Base-by-base conservation (phyloP, 1,140 invertebrate species). In the Drosophila funebris region DNA sequence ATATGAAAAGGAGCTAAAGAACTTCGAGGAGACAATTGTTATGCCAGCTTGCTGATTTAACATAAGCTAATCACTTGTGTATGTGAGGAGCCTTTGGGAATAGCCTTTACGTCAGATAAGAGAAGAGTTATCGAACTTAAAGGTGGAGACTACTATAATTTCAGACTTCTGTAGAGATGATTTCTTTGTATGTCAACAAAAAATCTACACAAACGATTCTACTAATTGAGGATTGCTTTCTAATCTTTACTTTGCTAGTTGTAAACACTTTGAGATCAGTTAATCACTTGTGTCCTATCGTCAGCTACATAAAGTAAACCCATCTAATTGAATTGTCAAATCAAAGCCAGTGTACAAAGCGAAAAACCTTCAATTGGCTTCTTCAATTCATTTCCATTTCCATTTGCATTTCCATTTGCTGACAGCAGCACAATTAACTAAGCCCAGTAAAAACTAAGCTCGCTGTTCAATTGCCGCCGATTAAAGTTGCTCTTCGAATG, bases 321-420 rank as follows among this genome's bases (percentile, higher is more conserved):
- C 22, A 4, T 62, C 57, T 85, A 87, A 85, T 85, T 85, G 73
- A 85, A 85, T 87, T 85, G 82, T 87, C 73, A 68, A 50, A 50
- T 50, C 46, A 50, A 31, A 50, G 36, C 14, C 24, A 20, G 13
- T n/a, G 56, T 36, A 16, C 22, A 4, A 13, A 14, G 13, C 9
- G 18, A 16, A 3, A 39, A 36, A 64, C 31, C 60, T 64, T 53
- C 8, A 61, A 67, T 22, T 58, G 44, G 13, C 57, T 54, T 54
- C 36, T 29, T 29, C 27, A 11, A 24, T 6, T 11, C 46, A 16
- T 50, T 50, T 43, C 33, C 63, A 76, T 43, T 43, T 31, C 13
- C 24, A 50, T 50, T 50, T 50, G 7, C 27, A 29, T 50, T 29
- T 66, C 50, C 62, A 87, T 84, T 85, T 52, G 81, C 73, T 58